These are phyloP conservation scores for Ophioninae sp. DNA, from an alignment of 2,888 invertebrate genomes.

Conservation along the genomic window DNA sequence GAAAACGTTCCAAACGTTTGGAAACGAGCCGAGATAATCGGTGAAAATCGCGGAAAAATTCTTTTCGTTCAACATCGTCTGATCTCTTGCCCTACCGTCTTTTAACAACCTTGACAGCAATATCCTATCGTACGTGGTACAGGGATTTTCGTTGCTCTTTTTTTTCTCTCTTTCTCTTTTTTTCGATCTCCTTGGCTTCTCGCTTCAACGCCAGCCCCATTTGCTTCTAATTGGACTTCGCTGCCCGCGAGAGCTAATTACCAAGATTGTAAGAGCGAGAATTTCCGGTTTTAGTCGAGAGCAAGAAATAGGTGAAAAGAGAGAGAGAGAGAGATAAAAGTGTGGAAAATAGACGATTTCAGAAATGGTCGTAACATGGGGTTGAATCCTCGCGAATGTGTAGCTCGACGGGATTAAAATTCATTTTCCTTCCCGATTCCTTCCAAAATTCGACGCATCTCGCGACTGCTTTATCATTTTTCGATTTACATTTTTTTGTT, in stretches of 20 bases:
- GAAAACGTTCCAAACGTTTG: conserved; percentile 20
- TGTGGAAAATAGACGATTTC: conserved; percentile 44
- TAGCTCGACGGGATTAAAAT: conserved; percentile 40
- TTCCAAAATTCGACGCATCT: conserved; percentile 45
- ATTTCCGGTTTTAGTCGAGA: conserved; percentile 52
- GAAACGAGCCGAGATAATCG: conserved; percentile 41
- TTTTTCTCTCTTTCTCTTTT: conserved; percentile 21
- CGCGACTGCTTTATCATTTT: conserved; percentile 11
- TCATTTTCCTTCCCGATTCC: conserved; percentile 39
- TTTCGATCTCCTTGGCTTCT: conserved; percentile 4
- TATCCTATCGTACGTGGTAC: conserved; percentile 45
- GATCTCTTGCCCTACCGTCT: conserved; percentile 48
- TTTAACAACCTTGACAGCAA: conserved; percentile 58
- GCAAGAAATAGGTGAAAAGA: neutral
- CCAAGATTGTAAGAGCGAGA: conserved; percentile 60
- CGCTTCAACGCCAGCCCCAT: conserved; percentile 32
- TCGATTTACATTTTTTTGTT: conserved; percentile 20
- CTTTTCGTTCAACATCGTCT: conserved; percentile 42
- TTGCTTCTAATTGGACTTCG: conserved; percentile 59
- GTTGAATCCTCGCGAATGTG: conserved; percentile 38
- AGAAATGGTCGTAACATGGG: conserved; percentile 30
- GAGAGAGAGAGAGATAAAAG: conserved; percentile 16
- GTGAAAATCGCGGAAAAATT: conserved; percentile 35
- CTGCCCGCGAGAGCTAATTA: conserved; percentile 61
- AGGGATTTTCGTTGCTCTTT: conserved; percentile 15